Evolutionary conservation across 2,797 vertebrate species (phyloP), one percentile per base, ranked within the genome.

Genomic region (Sebastes steindachneri): DNA sequence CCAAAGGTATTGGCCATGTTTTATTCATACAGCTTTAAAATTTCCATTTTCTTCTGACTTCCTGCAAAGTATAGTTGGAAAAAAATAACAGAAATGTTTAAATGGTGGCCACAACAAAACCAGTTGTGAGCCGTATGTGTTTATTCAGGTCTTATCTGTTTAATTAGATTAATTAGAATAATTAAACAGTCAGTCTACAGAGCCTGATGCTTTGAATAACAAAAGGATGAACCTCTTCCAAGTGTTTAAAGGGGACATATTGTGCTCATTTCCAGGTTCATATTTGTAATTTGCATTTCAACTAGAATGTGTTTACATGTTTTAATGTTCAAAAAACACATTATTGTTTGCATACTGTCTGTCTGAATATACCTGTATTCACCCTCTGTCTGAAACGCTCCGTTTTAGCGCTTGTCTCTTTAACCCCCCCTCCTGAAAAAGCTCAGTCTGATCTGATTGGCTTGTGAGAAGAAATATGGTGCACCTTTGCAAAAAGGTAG

Each of bases 21-120:
- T 95, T 92, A 95, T 96, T 96, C 94, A 95, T 92, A 21, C 48
- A n/a, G 54, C 79, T 87, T 88, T 79, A 79, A 90, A 73, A 88
- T 69, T 86, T 92, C 86, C 84, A 83, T 90, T 87, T 91, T 92
- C 77, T 74, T 89, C 80, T 57, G 58, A 89, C 86, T 92, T 92
- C 82, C 69, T 86, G 77, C 84, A 80, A 79, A 88, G 60, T 48
- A 58, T 70, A 37, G 26, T 3, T 74, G 68, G n/a, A 53, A 37
- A 17, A 66, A 55, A 70, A 37, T 31, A 48, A 66, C 35, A 15
- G 14, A 73, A 62, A 73, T 21, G 53, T 26, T 54, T 48, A 67
- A 74, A 84, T 17, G 25, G 58, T 23, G 54, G 59, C 45, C 41
- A 26, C 31, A 58, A 76, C 65, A 78, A 78, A 78, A 72, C 53